Evolutionary conservation across 2,113 vertebrate genomes (phyloP).

Genomic region (Chionodraco myersi): DNA sequence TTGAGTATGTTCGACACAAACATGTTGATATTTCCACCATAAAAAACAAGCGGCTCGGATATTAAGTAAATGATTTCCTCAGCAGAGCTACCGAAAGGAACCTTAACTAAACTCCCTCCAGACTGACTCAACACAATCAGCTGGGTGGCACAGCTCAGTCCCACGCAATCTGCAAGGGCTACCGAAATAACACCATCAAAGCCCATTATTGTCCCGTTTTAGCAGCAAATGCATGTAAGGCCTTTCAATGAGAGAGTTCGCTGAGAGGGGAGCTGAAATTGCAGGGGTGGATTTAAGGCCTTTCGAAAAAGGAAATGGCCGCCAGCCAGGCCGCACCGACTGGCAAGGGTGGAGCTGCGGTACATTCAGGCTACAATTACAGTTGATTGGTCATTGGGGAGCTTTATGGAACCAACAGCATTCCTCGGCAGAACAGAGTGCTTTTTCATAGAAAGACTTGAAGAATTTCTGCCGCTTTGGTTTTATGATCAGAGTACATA

Average conservation of each 20-base stretch:
- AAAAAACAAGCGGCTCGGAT: conserved; percentile 16
- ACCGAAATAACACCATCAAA: conserved; percentile 60
- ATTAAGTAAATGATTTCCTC: conserved; percentile 7
- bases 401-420: conserved; percentile 39
- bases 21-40: neutral
- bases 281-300: conserved; percentile 55
- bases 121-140: conserved; percentile 49
- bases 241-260: conserved; percentile 44
- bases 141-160: conserved; percentile 39
- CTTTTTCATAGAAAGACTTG: neutral
- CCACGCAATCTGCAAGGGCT: conserved; percentile 60
- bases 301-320: conserved; percentile 54
- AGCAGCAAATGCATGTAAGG: conserved; percentile 39
- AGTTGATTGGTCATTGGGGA: conserved; percentile 56
- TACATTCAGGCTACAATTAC: conserved; percentile 68
- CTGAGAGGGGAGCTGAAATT: conserved; percentile 54
- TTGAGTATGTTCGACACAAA: neutral
- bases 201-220: conserved; percentile 27
- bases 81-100: conserved; percentile 5
- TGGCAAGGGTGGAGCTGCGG: conserved; percentile 54
- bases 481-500: conserved; percentile 45
- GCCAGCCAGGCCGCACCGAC: conserved; percentile 38
- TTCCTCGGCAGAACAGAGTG: conserved; percentile 21
- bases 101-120: conserved; percentile 10
- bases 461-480: conserved; percentile 36